Conservation (phyloP, 2,113 vertebrate genomes). For the Urocynchramus pylzowi region DNA sequence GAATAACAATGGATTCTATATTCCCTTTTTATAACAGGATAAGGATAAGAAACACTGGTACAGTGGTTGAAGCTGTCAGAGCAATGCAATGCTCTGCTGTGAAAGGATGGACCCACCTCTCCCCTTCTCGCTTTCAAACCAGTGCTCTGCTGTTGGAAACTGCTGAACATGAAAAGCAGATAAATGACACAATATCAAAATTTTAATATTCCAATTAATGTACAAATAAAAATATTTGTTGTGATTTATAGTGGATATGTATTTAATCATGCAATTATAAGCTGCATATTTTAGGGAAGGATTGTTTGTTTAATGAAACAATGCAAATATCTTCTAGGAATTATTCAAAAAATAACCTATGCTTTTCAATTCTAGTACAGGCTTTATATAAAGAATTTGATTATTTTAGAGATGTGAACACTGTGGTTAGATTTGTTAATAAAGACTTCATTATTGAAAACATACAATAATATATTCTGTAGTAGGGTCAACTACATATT, state of each 20-base stretch:
- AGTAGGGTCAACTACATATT: neutral
- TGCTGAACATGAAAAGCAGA: neutral
- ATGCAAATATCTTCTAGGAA: neutral
- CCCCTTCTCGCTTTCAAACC: neutral
- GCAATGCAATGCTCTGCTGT: neutral
- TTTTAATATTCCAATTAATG: neutral
- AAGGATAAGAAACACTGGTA: neutral
- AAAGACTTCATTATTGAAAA: neutral
- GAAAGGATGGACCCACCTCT: neutral
- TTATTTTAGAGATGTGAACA: neutral
- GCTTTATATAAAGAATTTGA: neutral
- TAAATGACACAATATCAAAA: neutral
- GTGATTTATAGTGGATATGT: neutral
- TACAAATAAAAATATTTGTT: neutral
- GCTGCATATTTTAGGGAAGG: neutral
- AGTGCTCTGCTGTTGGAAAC: neutral
- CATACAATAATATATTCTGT: neutral
- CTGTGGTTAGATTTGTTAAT: neutral
- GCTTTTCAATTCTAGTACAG: neutral
- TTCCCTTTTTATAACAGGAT: neutral
- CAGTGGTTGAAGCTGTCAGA: neutral
- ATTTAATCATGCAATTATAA: neutral
- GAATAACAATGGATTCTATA: conserved; percentile 6
- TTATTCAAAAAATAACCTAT: neutral
- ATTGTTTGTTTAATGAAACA: neutral